These are phyloP conservation scores for Polypedilum vanderplanki DNA, from an alignment of 1,140 invertebrate genomes.

Conservation along the genomic window DNA sequence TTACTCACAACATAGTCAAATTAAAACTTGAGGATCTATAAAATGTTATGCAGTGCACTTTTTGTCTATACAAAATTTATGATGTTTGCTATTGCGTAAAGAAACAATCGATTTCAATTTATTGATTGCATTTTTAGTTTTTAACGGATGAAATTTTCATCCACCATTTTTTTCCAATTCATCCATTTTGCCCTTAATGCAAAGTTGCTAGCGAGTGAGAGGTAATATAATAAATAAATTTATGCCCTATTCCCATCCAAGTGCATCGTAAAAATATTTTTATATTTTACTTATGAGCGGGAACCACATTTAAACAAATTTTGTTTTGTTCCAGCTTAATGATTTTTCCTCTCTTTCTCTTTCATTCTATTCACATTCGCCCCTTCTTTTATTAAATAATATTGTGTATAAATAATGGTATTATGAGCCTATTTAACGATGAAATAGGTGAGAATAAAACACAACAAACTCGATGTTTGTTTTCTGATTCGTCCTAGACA, in stretches of 20 bases:
- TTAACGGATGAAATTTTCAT: not conserved
- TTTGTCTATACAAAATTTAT: not conserved
- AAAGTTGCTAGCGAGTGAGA: not conserved
- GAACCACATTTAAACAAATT: conserved; percentile 28
- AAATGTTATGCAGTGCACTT: not conserved
- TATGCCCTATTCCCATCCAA: not conserved
- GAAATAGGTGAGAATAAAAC: conserved; percentile 28
- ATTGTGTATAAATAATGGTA: conserved; percentile 1
- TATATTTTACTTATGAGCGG: not conserved
- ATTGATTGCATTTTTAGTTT: no score
- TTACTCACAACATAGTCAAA: no score
- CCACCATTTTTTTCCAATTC: conserved; percentile 7
- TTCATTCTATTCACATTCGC: not conserved
- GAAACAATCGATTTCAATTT: not conserved
- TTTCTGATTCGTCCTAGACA: conserved; percentile 26
- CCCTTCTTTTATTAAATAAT: not conserved
- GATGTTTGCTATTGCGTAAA: not conserved
- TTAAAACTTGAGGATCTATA: not conserved
- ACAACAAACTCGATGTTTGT: conserved; percentile 23
- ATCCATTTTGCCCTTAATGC: not conserved
- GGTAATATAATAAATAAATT: not conserved
- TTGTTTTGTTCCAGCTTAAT: conserved; percentile 22
- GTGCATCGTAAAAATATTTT: conserved; percentile 25
- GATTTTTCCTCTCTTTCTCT: not conserved
- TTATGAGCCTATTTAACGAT: conserved; percentile 25